These are phyloP conservation scores for Tachyglossus aculeatus DNA, from an alignment of 2,797 vertebrate genomes.

Conservation along the genomic window DNA sequence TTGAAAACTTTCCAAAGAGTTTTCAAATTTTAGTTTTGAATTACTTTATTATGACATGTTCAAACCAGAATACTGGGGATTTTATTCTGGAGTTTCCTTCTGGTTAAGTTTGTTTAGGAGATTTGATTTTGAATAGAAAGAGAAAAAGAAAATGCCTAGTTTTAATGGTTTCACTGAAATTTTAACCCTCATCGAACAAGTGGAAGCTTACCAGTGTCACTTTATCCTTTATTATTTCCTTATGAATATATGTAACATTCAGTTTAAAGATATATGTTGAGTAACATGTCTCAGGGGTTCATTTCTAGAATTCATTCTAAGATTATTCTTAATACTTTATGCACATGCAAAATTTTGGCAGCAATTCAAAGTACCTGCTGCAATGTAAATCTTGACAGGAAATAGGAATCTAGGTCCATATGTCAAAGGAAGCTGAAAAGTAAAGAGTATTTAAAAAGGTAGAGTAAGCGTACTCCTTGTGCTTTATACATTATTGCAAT, in stretches of 20 bases:
- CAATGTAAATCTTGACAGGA: no score
- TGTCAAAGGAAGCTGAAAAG: no score
- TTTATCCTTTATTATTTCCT: not conserved
- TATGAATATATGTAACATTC: no score
- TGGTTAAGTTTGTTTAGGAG: constrained; percentile 12
- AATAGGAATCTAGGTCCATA: no score
- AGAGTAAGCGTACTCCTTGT: no score
- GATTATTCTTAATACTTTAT: constrained; percentile 12
- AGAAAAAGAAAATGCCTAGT: constrained; percentile 13
- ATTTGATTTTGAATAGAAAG: not conserved
- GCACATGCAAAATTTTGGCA: not conserved
- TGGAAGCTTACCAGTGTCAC: constrained; percentile 15
- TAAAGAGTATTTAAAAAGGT: no score
- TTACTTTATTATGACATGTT: constrained; percentile 19
- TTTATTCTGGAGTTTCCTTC: constrained; percentile 15
- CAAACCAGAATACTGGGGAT: constrained; percentile 1
- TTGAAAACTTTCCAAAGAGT: not conserved
- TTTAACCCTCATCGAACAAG: not conserved
- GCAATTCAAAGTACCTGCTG: not conserved
- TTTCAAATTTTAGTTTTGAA: constrained; percentile 16
- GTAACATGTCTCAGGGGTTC: no score
- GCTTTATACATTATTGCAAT: no score
- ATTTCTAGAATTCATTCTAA: no score
- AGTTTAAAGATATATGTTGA: no score
- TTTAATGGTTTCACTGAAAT: constrained; percentile 18